Evolutionary conservation across 30 jellyfish, hydroid and myxozoan species (phyloP).

Genomic region (Sanderia malayensis): DNA sequence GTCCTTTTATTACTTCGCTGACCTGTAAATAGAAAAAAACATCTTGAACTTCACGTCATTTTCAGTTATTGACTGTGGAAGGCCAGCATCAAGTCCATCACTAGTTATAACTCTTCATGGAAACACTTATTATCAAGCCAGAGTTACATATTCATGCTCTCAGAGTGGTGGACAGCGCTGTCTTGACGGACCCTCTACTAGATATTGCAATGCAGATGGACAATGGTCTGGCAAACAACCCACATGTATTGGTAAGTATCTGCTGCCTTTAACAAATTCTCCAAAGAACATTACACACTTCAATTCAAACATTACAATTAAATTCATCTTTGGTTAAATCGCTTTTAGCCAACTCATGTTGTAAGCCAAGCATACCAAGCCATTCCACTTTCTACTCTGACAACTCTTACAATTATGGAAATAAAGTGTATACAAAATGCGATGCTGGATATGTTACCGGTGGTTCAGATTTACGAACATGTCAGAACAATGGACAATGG

Average conservation of each 20-base stretch:
- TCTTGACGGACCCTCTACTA: conserved; percentile 68
- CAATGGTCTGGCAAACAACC: conserved; percentile 90
- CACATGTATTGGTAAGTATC: conserved; percentile 70
- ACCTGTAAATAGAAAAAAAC: too few relatives aligned
- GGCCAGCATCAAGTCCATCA: conserved; percentile 38
- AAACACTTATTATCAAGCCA: conserved; percentile 66
- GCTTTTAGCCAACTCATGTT: conserved; percentile 75
- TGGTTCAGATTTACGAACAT: conserved; percentile 65
- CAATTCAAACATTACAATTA: too few relatives aligned
- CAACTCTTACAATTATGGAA: conserved; percentile 53
- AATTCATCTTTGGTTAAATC: too few relatives aligned
- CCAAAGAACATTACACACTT: too few relatives aligned
- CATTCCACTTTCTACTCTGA: conserved; percentile 60
- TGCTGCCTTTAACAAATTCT: too few relatives aligned
- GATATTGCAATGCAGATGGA: conserved; percentile 92
- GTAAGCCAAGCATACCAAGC: conserved; percentile 75
- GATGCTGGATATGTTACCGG: conserved; percentile 65
- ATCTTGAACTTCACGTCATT: too few relatives aligned
- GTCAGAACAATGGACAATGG: conserved; percentile 65
- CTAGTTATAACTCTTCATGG: conserved; percentile 33
- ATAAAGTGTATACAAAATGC: conserved; percentile 67
- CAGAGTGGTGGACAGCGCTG: conserved; percentile 77
- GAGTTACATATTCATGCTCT: conserved; percentile 73
- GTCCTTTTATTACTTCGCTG: too few relatives aligned
- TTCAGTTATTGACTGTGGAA: conserved; percentile 80